A percentile compares a stretch with the other conserved stretches of the same genome.
These are phyloP conservation scores for Sinosuthora webbiana DNA, from an alignment of 2,113 vertebrate species.

Conservation along the genomic window DNA sequence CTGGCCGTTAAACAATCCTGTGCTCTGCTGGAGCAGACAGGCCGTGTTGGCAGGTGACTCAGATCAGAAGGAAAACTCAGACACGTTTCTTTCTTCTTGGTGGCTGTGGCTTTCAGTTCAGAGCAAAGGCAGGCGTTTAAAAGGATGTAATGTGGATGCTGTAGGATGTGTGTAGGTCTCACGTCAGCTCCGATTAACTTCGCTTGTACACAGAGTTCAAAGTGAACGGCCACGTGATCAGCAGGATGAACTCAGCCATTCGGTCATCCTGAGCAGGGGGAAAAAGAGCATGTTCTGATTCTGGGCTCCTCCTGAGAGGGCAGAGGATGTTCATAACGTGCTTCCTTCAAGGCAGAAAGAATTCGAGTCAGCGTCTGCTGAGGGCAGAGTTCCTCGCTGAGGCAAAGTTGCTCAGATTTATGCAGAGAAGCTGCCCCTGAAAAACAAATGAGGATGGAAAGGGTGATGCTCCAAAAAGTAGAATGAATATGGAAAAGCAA, in stretches of 20 bases:
- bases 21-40: background rate
- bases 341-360: background rate
- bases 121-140: background rate
- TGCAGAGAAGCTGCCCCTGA: background rate
- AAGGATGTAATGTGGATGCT: background rate
- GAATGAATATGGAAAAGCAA: background rate
- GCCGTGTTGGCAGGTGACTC: background rate
- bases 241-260: background rate
- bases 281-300: background rate
- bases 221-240: background rate
- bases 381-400: background rate
- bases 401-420: background rate
- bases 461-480: background rate
- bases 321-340: rapidly evolving
- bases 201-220: background rate
- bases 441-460: background rate
- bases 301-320: background rate
- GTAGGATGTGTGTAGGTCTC: background rate
- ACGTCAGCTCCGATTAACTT: background rate
- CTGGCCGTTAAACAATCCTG: background rate
- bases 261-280: background rate
- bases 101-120: slow-evolving; percentile 3
- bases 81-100: background rate
- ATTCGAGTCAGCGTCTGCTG: rapidly evolving
- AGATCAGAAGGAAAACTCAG: slow-evolving; percentile 13